These are phyloP conservation scores for Cephalopachus bancanus DNA, from an alignment of 2,797 vertebrate genomes.

Conservation along the genomic window DNA sequence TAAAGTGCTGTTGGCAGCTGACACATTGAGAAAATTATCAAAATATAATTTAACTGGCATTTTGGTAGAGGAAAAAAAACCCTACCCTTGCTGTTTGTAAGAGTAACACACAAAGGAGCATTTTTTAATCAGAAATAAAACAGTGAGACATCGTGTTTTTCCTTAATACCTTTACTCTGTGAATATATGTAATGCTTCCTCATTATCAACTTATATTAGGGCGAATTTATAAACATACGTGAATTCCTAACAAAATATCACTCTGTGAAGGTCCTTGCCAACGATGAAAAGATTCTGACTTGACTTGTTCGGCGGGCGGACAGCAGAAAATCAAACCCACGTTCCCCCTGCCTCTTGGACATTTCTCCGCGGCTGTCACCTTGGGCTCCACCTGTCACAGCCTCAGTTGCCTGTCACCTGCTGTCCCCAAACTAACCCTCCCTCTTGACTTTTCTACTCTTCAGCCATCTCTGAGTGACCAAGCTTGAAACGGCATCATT, in stretches of 20 bases:
- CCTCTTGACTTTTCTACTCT: too few species aligned
- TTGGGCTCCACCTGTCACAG: not conserved
- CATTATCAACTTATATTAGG: conserved; percentile 17
- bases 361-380: not conserved
- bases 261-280: not conserved
- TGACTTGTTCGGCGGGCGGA: not conserved
- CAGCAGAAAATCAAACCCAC: accelerated
- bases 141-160: not conserved
- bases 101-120: conserved; percentile 52
- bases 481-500: accelerated
- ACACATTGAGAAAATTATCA: conserved; percentile 78
- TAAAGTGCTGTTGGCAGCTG: conserved; percentile 79
- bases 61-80: conserved; percentile 19
- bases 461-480: accelerated
- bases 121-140: conserved; percentile 46
- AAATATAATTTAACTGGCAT: conserved; percentile 74
- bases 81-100: not conserved
- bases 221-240: not conserved
- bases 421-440: not conserved
- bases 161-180: not conserved
- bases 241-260: not conserved
- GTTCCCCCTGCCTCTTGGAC: not conserved
- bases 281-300: not conserved
- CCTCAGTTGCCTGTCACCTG: not conserved
- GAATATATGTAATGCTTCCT: not conserved